Evolutionary conservation across 2,888 invertebrate species (phyloP).

Genomic region (Kuschelorhynchus macadamiae): DNA sequence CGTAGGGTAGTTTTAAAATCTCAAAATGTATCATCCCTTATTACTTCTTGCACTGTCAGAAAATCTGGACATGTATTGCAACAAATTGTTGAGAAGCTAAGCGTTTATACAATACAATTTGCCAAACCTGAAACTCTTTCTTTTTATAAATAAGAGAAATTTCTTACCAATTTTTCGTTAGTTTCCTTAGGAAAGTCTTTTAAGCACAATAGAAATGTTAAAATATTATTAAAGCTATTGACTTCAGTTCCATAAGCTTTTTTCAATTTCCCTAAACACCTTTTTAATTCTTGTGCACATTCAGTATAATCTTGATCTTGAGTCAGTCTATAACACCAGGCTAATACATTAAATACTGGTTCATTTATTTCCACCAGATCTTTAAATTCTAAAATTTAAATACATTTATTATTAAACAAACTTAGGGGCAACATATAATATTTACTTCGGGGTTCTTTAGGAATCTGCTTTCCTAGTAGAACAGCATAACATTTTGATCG

Average conservation of each 20-base stretch:
- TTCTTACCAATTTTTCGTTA: slow-evolving; percentile 53
- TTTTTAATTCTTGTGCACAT: slow-evolving; percentile 57
- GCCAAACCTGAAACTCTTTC: no score
- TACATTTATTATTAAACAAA: slow-evolving; percentile 9
- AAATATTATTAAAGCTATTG: slow-evolving; percentile 51
- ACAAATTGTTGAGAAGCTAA: no score
- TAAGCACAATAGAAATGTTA: slow-evolving; percentile 58
- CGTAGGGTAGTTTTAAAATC: no score
- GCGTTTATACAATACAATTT: no score
- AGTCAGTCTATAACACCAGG: slow-evolving; percentile 63
- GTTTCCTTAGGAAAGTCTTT: slow-evolving; percentile 57
- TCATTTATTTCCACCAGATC: slow-evolving; percentile 59
- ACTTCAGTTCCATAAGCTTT: slow-evolving; percentile 51
- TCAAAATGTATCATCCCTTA: no score
- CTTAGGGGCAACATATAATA: not conserved
- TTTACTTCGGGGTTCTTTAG: slow-evolving; percentile 48
- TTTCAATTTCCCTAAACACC: slow-evolving; percentile 54
- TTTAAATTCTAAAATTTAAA: slow-evolving; percentile 53
- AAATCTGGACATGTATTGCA: no score
- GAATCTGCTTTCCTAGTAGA: slow-evolving; percentile 55
- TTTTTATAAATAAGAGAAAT: no score
- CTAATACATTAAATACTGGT: slow-evolving; percentile 60
- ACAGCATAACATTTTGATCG: slow-evolving; percentile 63
- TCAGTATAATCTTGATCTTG: slow-evolving; percentile 58
- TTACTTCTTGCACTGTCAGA: no score